Evolutionary conservation across 2,888 invertebrate species (phyloP).

Genomic region (Willowsia nigromaculata): DNA sequence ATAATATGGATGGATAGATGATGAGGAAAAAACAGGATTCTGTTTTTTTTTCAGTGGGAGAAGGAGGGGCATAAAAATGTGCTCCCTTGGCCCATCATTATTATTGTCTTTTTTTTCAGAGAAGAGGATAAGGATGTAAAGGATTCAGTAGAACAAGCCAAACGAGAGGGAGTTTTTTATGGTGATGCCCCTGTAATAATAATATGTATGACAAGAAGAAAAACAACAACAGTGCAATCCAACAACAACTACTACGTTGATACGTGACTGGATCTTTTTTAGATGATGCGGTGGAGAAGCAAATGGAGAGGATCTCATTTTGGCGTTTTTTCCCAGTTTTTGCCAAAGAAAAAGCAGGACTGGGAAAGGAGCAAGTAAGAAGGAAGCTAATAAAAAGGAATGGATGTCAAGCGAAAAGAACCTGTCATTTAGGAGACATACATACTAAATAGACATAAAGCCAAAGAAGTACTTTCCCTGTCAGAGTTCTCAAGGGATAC

Average conservation of each 20-base stretch:
- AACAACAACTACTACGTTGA: background rate
- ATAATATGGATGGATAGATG: background rate
- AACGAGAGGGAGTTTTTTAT: conserved; percentile 5
- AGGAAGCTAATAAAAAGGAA: conserved; percentile 70
- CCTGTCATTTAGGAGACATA: conserved; percentile 65
- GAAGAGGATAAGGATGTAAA: background rate
- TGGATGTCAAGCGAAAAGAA: conserved; percentile 70
- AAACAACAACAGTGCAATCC: background rate
- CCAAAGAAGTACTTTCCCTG: conserved; percentile 12
- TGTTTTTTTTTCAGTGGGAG: background rate
- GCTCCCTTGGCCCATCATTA: conserved; percentile 60
- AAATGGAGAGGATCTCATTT: background rate
- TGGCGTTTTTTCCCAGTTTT: background rate
- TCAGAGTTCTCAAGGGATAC: conserved; percentile 57
- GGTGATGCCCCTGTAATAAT: conserved; percentile 35
- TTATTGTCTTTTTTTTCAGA: conserved; percentile 49
- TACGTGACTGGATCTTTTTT: conserved; percentile 29
- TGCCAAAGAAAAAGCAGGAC: background rate
- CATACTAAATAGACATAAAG: conserved; percentile 37
- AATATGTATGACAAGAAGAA: conserved; percentile 20
- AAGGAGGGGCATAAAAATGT: background rate
- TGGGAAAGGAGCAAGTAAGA: background rate
- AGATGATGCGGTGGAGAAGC: background rate
- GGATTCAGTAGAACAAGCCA: background rate
- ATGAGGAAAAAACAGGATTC: background rate